Evolutionary conservation across 2,113 vertebrate genomes (phyloP), one percentile per base, ranked within the genome.

Genomic region (Myanophis thanlyinensis): DNA sequence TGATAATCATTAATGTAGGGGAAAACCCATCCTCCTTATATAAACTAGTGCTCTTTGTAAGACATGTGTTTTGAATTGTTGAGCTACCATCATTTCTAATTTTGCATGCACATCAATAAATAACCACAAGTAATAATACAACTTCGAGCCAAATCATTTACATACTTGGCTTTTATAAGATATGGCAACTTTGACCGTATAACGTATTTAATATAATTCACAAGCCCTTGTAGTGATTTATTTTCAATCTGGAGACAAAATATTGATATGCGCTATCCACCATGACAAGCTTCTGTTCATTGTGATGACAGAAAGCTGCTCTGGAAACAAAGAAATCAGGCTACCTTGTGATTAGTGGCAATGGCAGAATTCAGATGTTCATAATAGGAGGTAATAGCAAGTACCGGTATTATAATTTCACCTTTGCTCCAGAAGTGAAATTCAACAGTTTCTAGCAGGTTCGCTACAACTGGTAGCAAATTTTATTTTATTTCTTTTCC

Each of bases 51-150:
- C n/a, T 90, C n/a, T 25, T 67, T 84, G 18, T 4, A 35, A 92
- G 90, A 90, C 48, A 9, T 4, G 2, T 85, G 86, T 12, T 80
- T 88, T 94, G 49, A 89, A 89, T 92, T 89, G 87, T 93, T 94
- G 18, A 90, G 47, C 1, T 85, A 53, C 92, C n/a, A 56, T 27
- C 0, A 25, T 92, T 93, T 93, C 49, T 35, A 53, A 1, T 92
- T 92, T 52, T 90, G 8, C 89, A 27, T 47, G 93, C 62, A 47
- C 90, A 23, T 80, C 85, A 94, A 62, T 88, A 89, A 44, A 2
- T 35, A 89, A 87, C 73, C 11, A 90, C 27, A 90, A 92, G 9
- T 67, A 84, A 92, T 93, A 92, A 11, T 15, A 93, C 53, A 49
- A 46, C 23, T 89, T 88, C 48, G 13, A 94, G 85, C 52, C 10